Percentiles rank a stretch among this genome's conserved stretches.
Evolutionary conservation across 2,113 vertebrate genomes (phyloP).

Genomic region (Saguinus midas): DNA sequence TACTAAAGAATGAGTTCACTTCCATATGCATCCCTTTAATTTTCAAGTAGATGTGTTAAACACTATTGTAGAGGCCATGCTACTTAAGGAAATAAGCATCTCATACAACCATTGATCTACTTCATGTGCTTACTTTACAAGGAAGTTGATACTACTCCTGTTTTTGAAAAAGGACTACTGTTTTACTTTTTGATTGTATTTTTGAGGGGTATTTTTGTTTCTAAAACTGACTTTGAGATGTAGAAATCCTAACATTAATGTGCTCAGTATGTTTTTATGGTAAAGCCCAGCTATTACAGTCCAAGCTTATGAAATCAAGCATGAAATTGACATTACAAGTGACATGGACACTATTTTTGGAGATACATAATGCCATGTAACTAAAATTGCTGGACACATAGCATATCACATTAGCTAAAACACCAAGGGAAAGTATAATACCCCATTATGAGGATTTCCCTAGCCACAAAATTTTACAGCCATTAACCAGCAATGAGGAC

Average conservation of each 20-base stretch:
- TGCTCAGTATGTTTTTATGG: background rate
- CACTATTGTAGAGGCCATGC: background rate
- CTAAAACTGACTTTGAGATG: background rate
- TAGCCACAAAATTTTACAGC: background rate
- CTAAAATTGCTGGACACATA: background rate
- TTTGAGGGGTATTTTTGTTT: too few species aligned
- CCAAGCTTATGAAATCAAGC: background rate
- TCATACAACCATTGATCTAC: background rate
- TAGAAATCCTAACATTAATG: background rate
- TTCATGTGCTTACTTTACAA: background rate
- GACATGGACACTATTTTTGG: background rate
- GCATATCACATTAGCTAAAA: conserved; percentile 1
- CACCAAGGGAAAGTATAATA: background rate
- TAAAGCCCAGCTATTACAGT: background rate
- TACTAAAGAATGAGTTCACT: background rate
- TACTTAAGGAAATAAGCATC: background rate
- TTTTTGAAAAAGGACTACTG: background rate
- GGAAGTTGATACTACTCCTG: background rate
- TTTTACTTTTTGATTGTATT: too few species aligned
- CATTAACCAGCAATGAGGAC: conserved; percentile 23
- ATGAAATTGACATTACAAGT: background rate
- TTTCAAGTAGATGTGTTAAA: background rate
- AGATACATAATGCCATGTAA: background rate
- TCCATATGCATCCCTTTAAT: background rate
- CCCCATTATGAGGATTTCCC: background rate